Conservation (phyloP, 1,140 invertebrate species). For the Drosophila mojavensis region DNA sequence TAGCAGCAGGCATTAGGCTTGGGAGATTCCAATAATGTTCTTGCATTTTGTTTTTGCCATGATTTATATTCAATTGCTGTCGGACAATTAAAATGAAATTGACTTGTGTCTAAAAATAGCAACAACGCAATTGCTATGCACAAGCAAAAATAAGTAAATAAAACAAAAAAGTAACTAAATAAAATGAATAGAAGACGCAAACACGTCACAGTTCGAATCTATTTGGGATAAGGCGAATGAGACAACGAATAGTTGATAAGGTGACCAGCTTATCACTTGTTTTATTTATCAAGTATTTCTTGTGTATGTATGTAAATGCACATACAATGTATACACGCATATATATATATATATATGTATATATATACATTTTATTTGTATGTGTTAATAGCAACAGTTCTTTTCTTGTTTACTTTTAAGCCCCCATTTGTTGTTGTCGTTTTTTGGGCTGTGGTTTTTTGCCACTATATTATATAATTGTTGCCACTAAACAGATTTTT, state of each 20-base stretch:
- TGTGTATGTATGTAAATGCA: background rate
- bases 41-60: background rate
- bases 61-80: slow-evolving; percentile 65
- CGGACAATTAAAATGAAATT: slow-evolving; percentile 68
- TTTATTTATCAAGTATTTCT: slow-evolving; percentile 37
- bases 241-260: slow-evolving; percentile 21
- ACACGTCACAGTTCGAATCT: slow-evolving; percentile 47
- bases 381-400: slow-evolving; percentile 14
- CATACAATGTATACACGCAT: no score
- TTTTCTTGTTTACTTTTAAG: slow-evolving; percentile 35
- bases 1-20: background rate
- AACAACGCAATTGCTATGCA: slow-evolving; percentile 55
- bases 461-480: slow-evolving; percentile 50
- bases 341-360: no score
- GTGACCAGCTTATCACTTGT: slow-evolving; percentile 39
- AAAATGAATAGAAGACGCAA: slow-evolving; percentile 9
- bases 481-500: slow-evolving; percentile 26
- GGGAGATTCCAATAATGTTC: background rate
- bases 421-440: background rate
- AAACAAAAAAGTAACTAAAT: background rate
- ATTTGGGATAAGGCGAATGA: slow-evolving; percentile 4
- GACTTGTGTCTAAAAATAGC: slow-evolving; percentile 66
- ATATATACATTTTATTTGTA: background rate
- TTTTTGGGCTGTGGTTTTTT: background rate
- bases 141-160: slow-evolving; percentile 4